Evolutionary conservation across 1,140 invertebrate species (phyloP).

Genomic region (Drosophila takahashii): DNA sequence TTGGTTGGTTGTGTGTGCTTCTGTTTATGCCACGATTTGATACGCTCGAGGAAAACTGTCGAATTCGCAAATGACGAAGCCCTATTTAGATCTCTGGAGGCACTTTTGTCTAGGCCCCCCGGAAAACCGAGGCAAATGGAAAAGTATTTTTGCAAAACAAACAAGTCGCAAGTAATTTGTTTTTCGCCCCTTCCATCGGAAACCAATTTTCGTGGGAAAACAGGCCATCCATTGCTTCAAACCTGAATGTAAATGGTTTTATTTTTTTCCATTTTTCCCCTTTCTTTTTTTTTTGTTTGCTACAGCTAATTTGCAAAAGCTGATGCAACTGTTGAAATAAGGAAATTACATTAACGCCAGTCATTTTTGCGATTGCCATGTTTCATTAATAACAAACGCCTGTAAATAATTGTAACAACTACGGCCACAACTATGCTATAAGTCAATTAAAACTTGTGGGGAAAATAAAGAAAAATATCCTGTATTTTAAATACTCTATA

Average conservation of each 20-base stretch:
- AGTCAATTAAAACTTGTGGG: conserved; percentile 26
- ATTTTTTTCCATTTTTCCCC: not conserved
- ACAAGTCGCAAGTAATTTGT: conserved; percentile 57
- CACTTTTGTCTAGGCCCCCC: conserved; percentile 37
- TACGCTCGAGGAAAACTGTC: conserved; percentile 68
- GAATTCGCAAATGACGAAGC: conserved; percentile 62
- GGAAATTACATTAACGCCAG: conserved; percentile 39
- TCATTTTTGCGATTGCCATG: conserved; percentile 31
- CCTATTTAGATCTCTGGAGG: conserved; percentile 42
- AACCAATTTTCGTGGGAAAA: conserved; percentile 35
- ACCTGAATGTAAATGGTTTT: conserved; percentile 7
- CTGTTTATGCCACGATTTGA: conserved; percentile 57
- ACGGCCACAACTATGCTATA: conserved; percentile 30
- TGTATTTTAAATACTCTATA: conserved; percentile 7
- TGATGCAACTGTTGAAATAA: conserved; percentile 34
- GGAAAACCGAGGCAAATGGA: conserved; percentile 10
- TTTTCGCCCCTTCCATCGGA: conserved; percentile 10
- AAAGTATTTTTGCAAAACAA: conserved; percentile 53
- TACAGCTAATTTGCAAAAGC: conserved; percentile 25
- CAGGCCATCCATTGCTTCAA: not conserved
- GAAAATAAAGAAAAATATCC: not conserved
- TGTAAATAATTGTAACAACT: conserved; percentile 17
- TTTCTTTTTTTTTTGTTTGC: not conserved
- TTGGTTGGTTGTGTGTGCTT: conserved; percentile 19
- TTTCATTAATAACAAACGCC: conserved; percentile 18